A percentile compares a stretch with the other conserved stretches of the same genome.
Conservation (phyloP, 1,140 invertebrate genomes). For the Elymnias hypermnestra region DNA sequence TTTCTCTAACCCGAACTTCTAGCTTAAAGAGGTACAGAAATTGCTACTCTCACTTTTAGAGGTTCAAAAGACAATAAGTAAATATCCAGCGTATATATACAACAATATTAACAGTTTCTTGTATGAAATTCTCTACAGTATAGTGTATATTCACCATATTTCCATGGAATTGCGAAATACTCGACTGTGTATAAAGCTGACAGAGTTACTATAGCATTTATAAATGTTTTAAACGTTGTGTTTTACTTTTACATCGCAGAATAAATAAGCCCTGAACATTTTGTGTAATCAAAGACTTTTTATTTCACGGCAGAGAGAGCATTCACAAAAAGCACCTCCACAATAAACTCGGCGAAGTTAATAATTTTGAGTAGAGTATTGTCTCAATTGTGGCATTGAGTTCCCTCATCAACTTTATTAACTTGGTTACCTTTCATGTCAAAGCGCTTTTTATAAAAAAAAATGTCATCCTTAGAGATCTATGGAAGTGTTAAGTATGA, state of each 20-base stretch:
- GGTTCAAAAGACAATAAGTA: no score
- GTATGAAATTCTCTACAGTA: no score
- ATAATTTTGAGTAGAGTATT: neutral
- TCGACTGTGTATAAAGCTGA: no score
- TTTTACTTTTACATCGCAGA: neutral
- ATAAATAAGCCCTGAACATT: neutral
- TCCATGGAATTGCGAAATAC: no score
- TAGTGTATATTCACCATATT: no score
- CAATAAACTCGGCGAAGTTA: neutral
- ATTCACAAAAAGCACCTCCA: neutral
- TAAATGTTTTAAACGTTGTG: no score
- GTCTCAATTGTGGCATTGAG: constrained; percentile 4
- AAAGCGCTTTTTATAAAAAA: neutral
- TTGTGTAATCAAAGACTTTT: neutral
- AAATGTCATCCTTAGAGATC: neutral
- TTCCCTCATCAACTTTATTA: constrained; percentile 5
- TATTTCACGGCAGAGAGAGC: neutral
- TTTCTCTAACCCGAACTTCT: no score
- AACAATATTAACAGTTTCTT: no score
- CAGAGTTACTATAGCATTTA: no score
- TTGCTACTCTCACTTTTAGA: no score
- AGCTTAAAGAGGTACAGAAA: no score
- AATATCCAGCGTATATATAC: no score
- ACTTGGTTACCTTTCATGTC: constrained; percentile 4
- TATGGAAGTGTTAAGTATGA: neutral